A percentile compares a stretch with the other conserved stretches of the same genome.
phyloP scores from a whole-genome alignment of 2,888 invertebrate genomes.

The Pimpla rufipes region DNA sequence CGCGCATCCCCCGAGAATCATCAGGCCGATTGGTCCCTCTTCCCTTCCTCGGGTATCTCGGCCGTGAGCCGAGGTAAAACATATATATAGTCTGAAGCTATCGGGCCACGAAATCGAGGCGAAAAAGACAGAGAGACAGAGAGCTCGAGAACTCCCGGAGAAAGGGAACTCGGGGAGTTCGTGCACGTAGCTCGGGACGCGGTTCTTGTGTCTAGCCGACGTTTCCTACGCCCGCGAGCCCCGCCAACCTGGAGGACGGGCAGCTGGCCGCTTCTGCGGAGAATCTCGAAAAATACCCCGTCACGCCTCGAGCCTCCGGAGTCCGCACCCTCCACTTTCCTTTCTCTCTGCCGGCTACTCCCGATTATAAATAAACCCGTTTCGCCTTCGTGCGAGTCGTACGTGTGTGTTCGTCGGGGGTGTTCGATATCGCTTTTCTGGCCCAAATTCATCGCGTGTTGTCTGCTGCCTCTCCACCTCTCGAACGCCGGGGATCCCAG shows the following conservation, averaged over 20 bases:
- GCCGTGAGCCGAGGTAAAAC: conserved; percentile 70
- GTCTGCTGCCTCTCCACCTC: conserved; percentile 19
- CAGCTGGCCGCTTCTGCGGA: conserved; percentile 69
- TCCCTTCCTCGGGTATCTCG: conserved; percentile 71
- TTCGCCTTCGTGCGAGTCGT: conserved; percentile 17
- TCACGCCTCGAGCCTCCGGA: conserved; percentile 69
- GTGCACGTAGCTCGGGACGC: conserved; percentile 25
- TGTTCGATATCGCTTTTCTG: conserved; percentile 67
- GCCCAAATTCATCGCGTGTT: background rate
- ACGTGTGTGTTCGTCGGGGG: conserved; percentile 70
- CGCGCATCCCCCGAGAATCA: conserved; percentile 33
- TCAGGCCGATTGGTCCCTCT: conserved; percentile 51
- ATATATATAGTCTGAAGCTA: conserved; percentile 2
- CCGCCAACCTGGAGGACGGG: conserved; percentile 40
- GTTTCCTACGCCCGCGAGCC: conserved; percentile 6
- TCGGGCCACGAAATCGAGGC: conserved; percentile 50
- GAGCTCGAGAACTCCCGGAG: conserved; percentile 39
- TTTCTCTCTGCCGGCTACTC: conserved; percentile 38
- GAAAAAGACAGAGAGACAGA: conserved; percentile 50
- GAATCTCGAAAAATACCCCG: conserved; percentile 70
- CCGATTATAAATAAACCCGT: conserved; percentile 52
- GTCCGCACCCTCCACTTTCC: conserved; percentile 5
- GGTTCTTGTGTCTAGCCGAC: conserved; percentile 30
- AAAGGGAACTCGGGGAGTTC: background rate
- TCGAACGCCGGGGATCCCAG: background rate